Percentiles rank a stretch among this genome's conserved stretches.
Conservation (phyloP, 2,888 invertebrate species). For the Drosophila phalerata region DNA sequence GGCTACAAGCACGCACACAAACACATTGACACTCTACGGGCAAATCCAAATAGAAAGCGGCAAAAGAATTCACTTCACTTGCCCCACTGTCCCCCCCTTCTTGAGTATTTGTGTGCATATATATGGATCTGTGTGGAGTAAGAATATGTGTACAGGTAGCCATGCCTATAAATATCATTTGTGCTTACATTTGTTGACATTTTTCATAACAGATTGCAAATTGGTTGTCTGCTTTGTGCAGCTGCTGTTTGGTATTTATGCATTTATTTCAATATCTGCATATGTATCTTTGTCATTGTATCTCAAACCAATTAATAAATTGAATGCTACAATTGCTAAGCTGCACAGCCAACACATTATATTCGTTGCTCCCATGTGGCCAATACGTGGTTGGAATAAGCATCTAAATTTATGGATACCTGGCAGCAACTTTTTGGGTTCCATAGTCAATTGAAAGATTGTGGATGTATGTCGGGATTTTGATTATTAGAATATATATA, state of each 20-base stretch:
- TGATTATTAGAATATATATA: background rate
- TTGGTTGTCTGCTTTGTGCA: constrained; percentile 66
- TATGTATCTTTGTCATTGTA: constrained; percentile 18
- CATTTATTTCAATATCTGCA: constrained; percentile 20
- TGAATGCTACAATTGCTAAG: constrained; percentile 40
- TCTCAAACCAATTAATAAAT: constrained; percentile 67
- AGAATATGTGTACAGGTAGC: constrained; percentile 45
- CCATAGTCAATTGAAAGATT: constrained; percentile 4
- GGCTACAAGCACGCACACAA: constrained; percentile 27
- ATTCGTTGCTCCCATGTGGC: constrained; percentile 37
- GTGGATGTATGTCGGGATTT: background rate
- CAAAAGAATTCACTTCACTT: constrained; percentile 63
- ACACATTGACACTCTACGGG: constrained; percentile 41
- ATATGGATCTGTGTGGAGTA: constrained; percentile 6
- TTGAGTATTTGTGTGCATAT: no score
- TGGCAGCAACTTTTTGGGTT: background rate
- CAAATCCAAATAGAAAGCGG: constrained; percentile 49
- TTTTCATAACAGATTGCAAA: constrained; percentile 75
- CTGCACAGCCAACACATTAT: constrained; percentile 51
- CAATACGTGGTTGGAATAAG: constrained; percentile 20
- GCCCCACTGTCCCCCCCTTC: background rate
- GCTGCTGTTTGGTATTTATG: constrained; percentile 47
- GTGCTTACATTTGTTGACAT: constrained; percentile 60
- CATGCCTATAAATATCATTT: constrained; percentile 65
- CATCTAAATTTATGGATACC: constrained; percentile 28